Base-by-base conservation (phyloP, 2,113 vertebrate species). In the Laticauda colubrina region DNA sequence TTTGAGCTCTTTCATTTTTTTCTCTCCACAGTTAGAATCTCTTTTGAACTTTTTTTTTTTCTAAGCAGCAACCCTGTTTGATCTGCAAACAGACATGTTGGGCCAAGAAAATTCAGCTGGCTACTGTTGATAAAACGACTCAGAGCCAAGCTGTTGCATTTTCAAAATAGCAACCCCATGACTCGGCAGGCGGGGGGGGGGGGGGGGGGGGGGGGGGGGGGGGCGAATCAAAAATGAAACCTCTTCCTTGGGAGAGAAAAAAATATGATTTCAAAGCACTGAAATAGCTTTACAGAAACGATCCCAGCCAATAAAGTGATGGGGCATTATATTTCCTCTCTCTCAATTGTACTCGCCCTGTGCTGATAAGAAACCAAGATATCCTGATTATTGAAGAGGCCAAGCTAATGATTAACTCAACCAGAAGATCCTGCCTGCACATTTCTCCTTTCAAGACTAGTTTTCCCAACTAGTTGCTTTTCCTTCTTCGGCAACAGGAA, bases 361-460 rank as follows among this genome's bases (percentile, higher is more conserved):
- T 88, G 87, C 4, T 56, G 89, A 61, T 24, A 90, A n/a, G 48
- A 87, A 69, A 90, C 45, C 85, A 55, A 51, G 54, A 85, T 57
- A 55, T 34, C n/a, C 14, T 29, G 23, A 2, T 59, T 91, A n/a
- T 51, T 26, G 0, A 20, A 75, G 69, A 90, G 18, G 55, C 43
- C 88, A 91, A 61, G 93, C 55, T 92, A 91, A 92, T 69, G 2
- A 92, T 90, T 92, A 94, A 91, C 87, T 48, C 86, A 15, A 23
- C n/a, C 24, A 39, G 26, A 85, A 55, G 10, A 8, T 18, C 7
- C n/a, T 64, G 6, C 69, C 6, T 7, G 23, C 48, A 55, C 14
- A 23, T 5, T 39, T 45, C n/a, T 6, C 15, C 3, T 85, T 86
- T 55, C 81, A 34, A 45, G 1, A 34, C 1, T 5, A 4, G 29